A percentile compares a stretch with the other conserved stretches of the same genome.
Evolutionary conservation across 2,888 invertebrate genomes (phyloP).

Genomic region (Euphydryas editha): DNA sequence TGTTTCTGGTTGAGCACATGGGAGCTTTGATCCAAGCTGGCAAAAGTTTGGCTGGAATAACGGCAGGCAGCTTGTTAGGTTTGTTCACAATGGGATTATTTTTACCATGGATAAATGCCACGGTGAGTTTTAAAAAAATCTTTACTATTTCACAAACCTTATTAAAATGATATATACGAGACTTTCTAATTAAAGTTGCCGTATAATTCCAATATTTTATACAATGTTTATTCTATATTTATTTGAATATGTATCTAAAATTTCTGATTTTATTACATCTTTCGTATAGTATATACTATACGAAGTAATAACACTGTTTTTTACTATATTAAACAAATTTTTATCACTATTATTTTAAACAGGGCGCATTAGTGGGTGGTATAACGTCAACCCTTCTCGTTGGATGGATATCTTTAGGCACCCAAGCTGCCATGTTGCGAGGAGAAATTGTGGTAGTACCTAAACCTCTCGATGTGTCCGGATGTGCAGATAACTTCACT

Average conservation of each 20-base stretch:
- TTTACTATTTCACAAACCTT: not conserved
- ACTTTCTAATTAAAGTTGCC: not conserved
- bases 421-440: conserved; percentile 86
- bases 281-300: too few species aligned
- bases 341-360: conserved; percentile 11
- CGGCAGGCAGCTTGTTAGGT: conserved; percentile 88
- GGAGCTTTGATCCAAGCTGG: conserved; percentile 88
- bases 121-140: conserved; percentile 66
- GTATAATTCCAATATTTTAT: too few species aligned
- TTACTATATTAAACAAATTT: not conserved
- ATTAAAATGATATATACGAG: not conserved
- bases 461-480: conserved; percentile 85
- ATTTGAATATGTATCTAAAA: too few species aligned
- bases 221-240: too few species aligned
- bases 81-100: conserved; percentile 89
- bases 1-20: conserved; percentile 88
- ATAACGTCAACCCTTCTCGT: conserved; percentile 84
- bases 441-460: conserved; percentile 84
- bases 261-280: too few species aligned
- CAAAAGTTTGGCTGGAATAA: conserved; percentile 88
- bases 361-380: conserved; percentile 88
- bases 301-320: too few species aligned
- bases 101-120: conserved; percentile 86
- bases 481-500: conserved; percentile 72
- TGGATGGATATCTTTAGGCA: conserved; percentile 88